These are phyloP conservation scores for Seriola quinqueradiata DNA, from an alignment of 2,113 vertebrate genomes.

Conservation along the genomic window DNA sequence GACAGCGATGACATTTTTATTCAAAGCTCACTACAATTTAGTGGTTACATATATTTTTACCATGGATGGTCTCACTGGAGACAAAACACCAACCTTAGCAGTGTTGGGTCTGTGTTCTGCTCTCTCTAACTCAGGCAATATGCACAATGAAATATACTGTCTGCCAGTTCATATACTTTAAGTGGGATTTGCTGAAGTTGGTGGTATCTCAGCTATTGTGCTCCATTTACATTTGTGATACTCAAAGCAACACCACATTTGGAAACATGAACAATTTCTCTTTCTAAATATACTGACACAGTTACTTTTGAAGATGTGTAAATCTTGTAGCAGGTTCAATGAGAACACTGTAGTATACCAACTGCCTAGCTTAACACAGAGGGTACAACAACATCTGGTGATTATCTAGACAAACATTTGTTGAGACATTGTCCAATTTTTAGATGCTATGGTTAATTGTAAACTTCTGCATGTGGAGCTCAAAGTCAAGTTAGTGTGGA, in stretches of 20 bases:
- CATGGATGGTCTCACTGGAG: neutral
- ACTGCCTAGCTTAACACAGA: neutral
- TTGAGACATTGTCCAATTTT: neutral
- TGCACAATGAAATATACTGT: neutral
- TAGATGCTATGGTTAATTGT: neutral
- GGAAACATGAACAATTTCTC: neutral
- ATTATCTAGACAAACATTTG: neutral
- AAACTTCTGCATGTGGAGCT: neutral
- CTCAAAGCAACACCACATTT: neutral
- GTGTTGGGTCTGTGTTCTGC: neutral
- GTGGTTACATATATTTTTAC: neutral
- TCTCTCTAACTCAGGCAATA: neutral
- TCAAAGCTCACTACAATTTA: conserved; percentile 12
- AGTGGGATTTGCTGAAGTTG: neutral
- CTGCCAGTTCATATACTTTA: neutral
- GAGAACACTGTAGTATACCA: neutral
- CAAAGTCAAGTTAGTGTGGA: neutral
- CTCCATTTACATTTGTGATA: conserved; percentile 1
- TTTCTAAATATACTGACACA: neutral
- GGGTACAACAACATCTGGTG: neutral
- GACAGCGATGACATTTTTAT: conserved; percentile 9
- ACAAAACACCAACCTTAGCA: too few relatives aligned
- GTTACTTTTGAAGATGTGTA: neutral
- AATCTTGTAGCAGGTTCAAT: neutral
- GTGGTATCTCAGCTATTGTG: neutral